Percentiles rank a stretch among this genome's conserved stretches.
Conservation (phyloP, 2,888 invertebrate species). For the Archips crataeganus region DNA sequence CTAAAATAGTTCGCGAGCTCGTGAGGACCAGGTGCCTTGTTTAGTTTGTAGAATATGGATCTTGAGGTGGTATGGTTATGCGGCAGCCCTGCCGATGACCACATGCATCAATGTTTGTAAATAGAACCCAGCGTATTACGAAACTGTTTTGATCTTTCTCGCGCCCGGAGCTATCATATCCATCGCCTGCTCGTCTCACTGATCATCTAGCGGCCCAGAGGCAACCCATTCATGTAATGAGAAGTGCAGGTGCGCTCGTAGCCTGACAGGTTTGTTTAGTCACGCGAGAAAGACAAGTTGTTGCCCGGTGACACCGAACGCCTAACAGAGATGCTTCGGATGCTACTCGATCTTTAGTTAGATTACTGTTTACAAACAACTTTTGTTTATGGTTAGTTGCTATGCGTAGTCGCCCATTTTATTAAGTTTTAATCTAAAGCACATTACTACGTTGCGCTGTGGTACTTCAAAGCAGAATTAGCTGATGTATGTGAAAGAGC, state of each 20-base stretch:
- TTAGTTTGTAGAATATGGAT: constrained; percentile 73
- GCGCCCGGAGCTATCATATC: constrained; percentile 56
- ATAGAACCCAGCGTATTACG: constrained; percentile 77
- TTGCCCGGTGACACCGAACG: constrained; percentile 68
- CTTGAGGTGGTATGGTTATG: constrained; percentile 80
- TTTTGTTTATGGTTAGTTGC: constrained; percentile 35
- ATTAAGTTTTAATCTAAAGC: background rate
- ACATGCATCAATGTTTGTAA: constrained; percentile 86
- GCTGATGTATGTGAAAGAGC: constrained; percentile 68
- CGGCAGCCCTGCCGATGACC: constrained; percentile 84
- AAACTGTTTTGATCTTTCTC: constrained; percentile 64
- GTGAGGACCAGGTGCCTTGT: constrained; percentile 59
- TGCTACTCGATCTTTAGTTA: constrained; percentile 56
- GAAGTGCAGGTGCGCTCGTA: constrained; percentile 48
- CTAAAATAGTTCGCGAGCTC: constrained; percentile 51
- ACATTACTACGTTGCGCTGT: constrained; percentile 29
- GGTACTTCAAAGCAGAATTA: constrained; percentile 69
- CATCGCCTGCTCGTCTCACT: constrained; percentile 58
- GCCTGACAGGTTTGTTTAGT: constrained; percentile 44
- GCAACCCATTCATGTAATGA: constrained; percentile 53
- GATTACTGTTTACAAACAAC: constrained; percentile 77
- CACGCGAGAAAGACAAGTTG: constrained; percentile 54
- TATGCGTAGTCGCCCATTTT: background rate
- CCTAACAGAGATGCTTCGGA: constrained; percentile 59
- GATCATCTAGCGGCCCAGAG: constrained; percentile 48